phyloP scores from a whole-genome alignment of 2,888 invertebrate genomes.

The Epirrita christyi region DNA sequence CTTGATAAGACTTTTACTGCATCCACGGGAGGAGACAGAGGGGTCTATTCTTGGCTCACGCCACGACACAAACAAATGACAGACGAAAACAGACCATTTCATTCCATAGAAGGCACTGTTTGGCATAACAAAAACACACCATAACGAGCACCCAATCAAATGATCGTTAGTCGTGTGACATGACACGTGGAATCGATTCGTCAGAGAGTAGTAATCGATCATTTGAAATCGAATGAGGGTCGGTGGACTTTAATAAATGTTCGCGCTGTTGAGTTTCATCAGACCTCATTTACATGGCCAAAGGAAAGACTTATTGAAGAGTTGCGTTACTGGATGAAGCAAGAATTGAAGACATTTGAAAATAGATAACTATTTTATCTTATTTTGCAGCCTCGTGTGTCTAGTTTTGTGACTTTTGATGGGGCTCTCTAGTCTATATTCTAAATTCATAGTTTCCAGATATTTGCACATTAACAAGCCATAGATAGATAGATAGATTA shows the following conservation, averaged over 20 bases:
- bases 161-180: slow-evolving; percentile 48
- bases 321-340: slow-evolving; percentile 20
- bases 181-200: slow-evolving; percentile 59
- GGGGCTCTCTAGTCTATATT: too few relatives aligned
- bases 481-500: too few relatives aligned
- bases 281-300: slow-evolving; percentile 26
- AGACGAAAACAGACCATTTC: not conserved
- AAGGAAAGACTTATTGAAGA: slow-evolving; percentile 7
- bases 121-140: slow-evolving; percentile 42
- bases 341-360: slow-evolving; percentile 18
- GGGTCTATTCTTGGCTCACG: too few relatives aligned
- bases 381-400: not conserved
- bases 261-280: slow-evolving; percentile 22
- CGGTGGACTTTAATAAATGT: slow-evolving; percentile 49
- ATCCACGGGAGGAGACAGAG: too few relatives aligned
- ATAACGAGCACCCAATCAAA: slow-evolving; percentile 49
- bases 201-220: slow-evolving; percentile 62
- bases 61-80: slow-evolving; percentile 9
- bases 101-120: slow-evolving; percentile 1
- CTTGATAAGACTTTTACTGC: too few relatives aligned
- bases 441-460: too few relatives aligned
- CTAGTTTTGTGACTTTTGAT: too few relatives aligned
- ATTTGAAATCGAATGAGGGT: slow-evolving; percentile 56
- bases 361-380: slow-evolving; percentile 28
- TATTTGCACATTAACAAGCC: too few relatives aligned